These are phyloP conservation scores for Amblyjoppa proteus DNA, from an alignment of 2,888 invertebrate species.

Conservation along the genomic window DNA sequence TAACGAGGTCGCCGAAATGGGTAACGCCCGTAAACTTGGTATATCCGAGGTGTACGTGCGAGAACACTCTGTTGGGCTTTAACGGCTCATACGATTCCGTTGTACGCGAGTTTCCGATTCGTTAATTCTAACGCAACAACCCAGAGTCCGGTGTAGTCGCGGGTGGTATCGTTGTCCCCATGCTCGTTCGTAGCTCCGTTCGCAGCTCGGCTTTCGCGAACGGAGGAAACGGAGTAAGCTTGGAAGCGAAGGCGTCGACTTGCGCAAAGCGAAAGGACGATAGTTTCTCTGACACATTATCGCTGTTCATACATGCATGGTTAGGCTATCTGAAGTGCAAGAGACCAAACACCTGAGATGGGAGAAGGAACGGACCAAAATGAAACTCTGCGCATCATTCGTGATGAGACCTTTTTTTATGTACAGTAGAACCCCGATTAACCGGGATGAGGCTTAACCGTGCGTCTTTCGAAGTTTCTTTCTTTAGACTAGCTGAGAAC, in stretches of 20 bases:
- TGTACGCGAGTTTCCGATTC: constrained; percentile 75
- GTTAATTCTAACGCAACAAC: constrained; percentile 75
- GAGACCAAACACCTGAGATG: neutral
- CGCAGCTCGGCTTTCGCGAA: neutral
- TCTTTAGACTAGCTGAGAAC: no score
- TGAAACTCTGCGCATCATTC: no score
- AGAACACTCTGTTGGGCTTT: constrained; percentile 66
- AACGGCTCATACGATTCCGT: constrained; percentile 67
- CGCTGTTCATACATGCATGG: neutral
- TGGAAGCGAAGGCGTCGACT: neutral
- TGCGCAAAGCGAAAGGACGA: constrained; percentile 12
- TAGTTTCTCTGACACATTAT: neutral
- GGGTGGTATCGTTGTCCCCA: constrained; percentile 66
- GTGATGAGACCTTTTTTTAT: no score
- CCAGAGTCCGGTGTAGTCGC: neutral
- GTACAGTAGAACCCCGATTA: no score
- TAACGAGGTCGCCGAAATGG: constrained; percentile 66
- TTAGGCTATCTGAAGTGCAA: neutral
- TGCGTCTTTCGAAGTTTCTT: no score
- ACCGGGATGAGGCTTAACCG: no score
- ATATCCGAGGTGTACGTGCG: constrained; percentile 67
- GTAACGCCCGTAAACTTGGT: constrained; percentile 75
- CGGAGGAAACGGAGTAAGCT: neutral
- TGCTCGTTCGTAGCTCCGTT: constrained; percentile 31
- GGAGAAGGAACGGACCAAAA: no score